Evolutionary conservation across 2,888 invertebrate species (phyloP), one percentile per base, ranked within the genome.

Genomic region (Parascotia fuliginaria): DNA sequence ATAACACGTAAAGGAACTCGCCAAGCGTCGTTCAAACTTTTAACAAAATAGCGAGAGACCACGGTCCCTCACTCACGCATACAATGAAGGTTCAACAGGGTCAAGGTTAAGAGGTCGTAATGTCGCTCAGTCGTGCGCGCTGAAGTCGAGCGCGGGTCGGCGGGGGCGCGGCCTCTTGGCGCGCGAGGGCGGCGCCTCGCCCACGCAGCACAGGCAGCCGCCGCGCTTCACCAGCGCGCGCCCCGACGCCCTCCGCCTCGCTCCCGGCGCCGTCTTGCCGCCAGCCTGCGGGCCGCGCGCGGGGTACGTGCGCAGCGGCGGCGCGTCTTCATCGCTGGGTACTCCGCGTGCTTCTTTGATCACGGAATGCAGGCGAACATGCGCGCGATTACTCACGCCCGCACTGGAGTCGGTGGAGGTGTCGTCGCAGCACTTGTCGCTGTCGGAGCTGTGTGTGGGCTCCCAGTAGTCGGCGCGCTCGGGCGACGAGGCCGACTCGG

Each of bases 131-230:
- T 27, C 27, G 27, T 5, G 19, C 19, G 19, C 5, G 19, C 19
- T 9, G 24, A 1, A 4, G 24, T 24, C 24, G 33, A 77, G 61
- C 40, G 70, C 72, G 11, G 81, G 81, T 60, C 87, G 88, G 34
- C 79, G 77, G 46, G 78, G 84, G 5, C 89, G 71, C 0, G 89
- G 74, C 43, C 85, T 83, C 65, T 93, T 93, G 42, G 93, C 89
- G 33, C 92, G 83, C 0, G 89, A 87, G 6, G 93, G 89, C 2
- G 93, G 91, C 0, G 93, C 92, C 0, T 92, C 88, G 5, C 94
- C 94, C 72, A 87, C 93, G 77, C 94, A 95, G 76, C 95, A 94
- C 27, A 93, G 93, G 70, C 94, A 94, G 12, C 41, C 24, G 41
- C 93, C 93, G 32, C 94, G 91, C 63, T 94, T 94, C 0, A 94